Evolutionary conservation across 2,888 invertebrate species (phyloP), one percentile per base, ranked within the genome.

Genomic region (Drosophila neutralis): DNA sequence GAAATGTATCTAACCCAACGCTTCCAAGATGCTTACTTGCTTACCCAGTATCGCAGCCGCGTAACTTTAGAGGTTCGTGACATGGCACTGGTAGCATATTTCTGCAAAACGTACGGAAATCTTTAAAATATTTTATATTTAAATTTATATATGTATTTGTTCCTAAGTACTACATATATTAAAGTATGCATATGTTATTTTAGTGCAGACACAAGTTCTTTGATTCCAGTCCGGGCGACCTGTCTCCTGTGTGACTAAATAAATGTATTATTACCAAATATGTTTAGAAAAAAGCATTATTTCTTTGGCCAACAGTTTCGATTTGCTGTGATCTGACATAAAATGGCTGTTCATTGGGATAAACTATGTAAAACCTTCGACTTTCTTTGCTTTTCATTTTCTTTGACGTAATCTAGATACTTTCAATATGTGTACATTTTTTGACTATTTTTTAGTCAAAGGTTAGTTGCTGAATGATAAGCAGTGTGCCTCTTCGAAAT

Each of bases 1-100:
- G 94, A 94, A 87, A 91, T 93, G 73, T 94, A 94, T 73, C 13
- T 94, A 4, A 92, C 93, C 0, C 93, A 93, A 74, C 91, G 94
- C 21, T 94, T 94, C 45, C 92, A 94, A 69, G 94, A 94, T 80
- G 89, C 94, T 1, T 86, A 93, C 48, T 67, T 93, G 56, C 90
- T 94, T 15, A 90, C 94, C 0, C 58, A 90, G 4, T 94, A 94
- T 77, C 93, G 94, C 0, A 92, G 92, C 24, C 91, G 94, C 4
- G 91, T 94, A 0, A 94, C 94, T 0, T 71, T 94, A 1, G 91
- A 90, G 80, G 90, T 92, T 7, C 90, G 89, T n/a, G 94, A 94
- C 79, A 91, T 94, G 87, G 84, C 92, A 33, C 76, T 94, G 27
- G 91, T 93, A 8, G 63, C 67, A 18, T 79, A 72, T 36, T 62